Percentiles rank a stretch among this genome's conserved stretches.
Conservation (phyloP, 1,140 invertebrate genomes). For the Chironomus tepperi region DNA sequence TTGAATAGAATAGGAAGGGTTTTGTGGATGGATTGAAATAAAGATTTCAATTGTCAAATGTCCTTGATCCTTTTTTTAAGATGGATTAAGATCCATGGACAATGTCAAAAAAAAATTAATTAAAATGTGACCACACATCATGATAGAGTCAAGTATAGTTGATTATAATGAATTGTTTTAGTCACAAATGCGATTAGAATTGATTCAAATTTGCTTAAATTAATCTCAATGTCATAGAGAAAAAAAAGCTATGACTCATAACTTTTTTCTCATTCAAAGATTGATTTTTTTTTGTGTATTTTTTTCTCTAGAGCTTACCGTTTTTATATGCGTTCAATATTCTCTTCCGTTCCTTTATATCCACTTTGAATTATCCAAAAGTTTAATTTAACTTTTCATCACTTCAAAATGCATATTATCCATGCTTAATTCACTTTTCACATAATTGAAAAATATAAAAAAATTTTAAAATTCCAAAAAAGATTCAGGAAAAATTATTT, state of each 20-base stretch:
- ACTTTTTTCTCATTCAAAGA: background rate
- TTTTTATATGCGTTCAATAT: background rate
- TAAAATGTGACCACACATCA: too few relatives aligned
- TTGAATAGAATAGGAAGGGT: background rate
- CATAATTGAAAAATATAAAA: too few relatives aligned
- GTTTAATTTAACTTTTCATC: too few relatives aligned
- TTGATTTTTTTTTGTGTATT: background rate
- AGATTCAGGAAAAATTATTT: background rate
- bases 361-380: background rate
- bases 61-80: background rate
- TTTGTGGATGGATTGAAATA: background rate
- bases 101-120: too few relatives aligned
- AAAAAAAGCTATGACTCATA: slow-evolving; percentile 9
- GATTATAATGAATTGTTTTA: background rate
- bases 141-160: background rate
- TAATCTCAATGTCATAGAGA: background rate
- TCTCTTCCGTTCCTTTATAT: background rate
- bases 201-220: background rate
- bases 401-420: background rate
- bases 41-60: background rate
- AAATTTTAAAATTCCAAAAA: too few relatives aligned
- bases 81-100: too few relatives aligned
- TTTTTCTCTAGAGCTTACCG: background rate
- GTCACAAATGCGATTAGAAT: background rate
- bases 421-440: background rate